Evolutionary conservation across 2,797 vertebrate species (phyloP).

Genomic region (Cyclopterus lumpus): DNA sequence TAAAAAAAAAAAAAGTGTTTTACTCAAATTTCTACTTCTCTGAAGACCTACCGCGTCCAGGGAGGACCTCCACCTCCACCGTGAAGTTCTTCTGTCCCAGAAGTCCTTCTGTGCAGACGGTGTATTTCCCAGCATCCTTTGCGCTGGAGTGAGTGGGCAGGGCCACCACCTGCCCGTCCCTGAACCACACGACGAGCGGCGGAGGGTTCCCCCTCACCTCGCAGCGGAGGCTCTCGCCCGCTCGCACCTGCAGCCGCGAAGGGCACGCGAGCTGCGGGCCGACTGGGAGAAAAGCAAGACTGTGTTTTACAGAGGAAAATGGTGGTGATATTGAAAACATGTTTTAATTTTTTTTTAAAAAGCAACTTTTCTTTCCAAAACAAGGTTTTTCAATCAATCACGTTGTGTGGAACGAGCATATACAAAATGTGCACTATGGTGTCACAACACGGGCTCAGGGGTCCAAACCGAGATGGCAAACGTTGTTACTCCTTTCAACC

Average conservation of each 20-base stretch:
- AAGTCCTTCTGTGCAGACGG: conserved; percentile 21
- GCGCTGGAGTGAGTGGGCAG: conserved; percentile 35
- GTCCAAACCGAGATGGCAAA: too few relatives aligned
- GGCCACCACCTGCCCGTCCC: conserved; percentile 47
- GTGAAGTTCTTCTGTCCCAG: conserved; percentile 43
- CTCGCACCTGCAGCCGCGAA: conserved; percentile 37
- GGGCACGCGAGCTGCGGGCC: conserved; percentile 56
- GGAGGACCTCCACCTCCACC: conserved; percentile 63
- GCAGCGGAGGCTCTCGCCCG: conserved; percentile 51
- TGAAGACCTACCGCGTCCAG: conserved; percentile 43
- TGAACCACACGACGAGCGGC: conserved; percentile 63
- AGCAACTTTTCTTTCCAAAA: too few relatives aligned
- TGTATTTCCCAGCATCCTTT: conserved; percentile 65
- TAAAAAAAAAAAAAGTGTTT: background rate
- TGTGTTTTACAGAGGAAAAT: too few relatives aligned
- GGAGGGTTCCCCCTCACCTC: conserved; percentile 67
- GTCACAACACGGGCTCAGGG: too few relatives aligned
- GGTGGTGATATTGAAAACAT: too few relatives aligned
- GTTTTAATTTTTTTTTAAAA: too few relatives aligned
- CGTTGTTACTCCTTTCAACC: too few relatives aligned
- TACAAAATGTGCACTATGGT: too few relatives aligned
- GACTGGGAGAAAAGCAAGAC: conserved; percentile 39
- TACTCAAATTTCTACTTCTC: too few relatives aligned
- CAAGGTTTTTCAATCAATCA: too few relatives aligned
- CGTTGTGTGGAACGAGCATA: too few relatives aligned